phyloP scores from a whole-genome alignment of 2,888 invertebrate genomes.

The Polia nebulosa region DNA sequence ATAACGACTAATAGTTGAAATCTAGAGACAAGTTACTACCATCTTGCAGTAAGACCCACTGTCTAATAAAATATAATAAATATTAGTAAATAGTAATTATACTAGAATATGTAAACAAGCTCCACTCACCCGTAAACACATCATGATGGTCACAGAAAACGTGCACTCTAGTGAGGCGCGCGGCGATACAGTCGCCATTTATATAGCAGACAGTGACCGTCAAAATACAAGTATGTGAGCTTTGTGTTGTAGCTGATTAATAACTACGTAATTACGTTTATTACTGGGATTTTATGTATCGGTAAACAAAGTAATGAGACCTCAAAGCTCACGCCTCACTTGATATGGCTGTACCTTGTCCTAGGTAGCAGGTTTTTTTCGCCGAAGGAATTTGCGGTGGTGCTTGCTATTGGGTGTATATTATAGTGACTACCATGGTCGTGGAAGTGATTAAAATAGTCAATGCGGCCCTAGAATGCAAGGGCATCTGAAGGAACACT shows the following conservation, averaged over 20 bases:
- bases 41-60: no score
- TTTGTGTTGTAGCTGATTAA: constrained; percentile 39
- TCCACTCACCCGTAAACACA: constrained; percentile 64
- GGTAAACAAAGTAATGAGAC: not conserved
- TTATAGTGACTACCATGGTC: no score
- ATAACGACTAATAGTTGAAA: no score
- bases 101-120: constrained; percentile 36
- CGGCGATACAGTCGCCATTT: constrained; percentile 54
- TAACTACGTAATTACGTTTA: constrained; percentile 22
- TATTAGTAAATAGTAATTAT: not conserved
- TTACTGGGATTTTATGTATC: constrained; percentile 10
- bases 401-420: not conserved
- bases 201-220: constrained; percentile 61
- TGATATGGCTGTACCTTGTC: not conserved
- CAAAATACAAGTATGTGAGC: constrained; percentile 47
- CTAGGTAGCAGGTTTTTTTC: no score
- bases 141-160: constrained; percentile 54
- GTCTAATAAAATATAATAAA: no score
- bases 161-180: constrained; percentile 65
- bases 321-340: not conserved
- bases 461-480: no score
- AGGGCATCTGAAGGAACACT: no score
- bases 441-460: no score
- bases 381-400: not conserved
- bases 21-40: no score